phyloP scores from a whole-genome alignment of 2,888 invertebrate genomes.

The Tetropium fuscum region DNA sequence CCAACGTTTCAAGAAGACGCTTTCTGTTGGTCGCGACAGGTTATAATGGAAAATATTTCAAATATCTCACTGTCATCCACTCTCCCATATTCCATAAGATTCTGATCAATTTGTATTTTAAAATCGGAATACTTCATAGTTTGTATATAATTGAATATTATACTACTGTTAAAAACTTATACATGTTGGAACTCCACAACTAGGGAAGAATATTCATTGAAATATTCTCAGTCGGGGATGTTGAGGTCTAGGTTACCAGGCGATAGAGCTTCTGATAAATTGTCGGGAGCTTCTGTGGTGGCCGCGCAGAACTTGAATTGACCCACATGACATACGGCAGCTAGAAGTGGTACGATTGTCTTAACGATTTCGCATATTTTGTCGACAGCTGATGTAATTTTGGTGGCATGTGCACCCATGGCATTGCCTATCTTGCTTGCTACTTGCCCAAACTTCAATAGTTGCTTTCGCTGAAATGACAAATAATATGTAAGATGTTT shows the following conservation, averaged over 20 bases:
- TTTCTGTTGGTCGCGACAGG: too few species aligned
- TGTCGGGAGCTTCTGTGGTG: slow-evolving; percentile 55
- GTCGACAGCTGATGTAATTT: slow-evolving; percentile 59
- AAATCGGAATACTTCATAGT: too few species aligned
- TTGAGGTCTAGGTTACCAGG: slow-evolving; percentile 50
- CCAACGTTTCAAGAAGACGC: too few species aligned
- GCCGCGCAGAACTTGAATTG: slow-evolving; percentile 63
- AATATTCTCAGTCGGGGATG: slow-evolving; percentile 15
- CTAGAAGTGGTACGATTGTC: slow-evolving; percentile 61
- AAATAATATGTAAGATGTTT: too few species aligned
- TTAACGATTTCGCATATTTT: slow-evolving; percentile 63
- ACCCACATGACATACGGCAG: slow-evolving; percentile 63
- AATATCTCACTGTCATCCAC: too few species aligned
- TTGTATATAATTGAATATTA: too few species aligned
- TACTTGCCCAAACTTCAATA: slow-evolving; percentile 59
- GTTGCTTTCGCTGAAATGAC: slow-evolving; percentile 57
- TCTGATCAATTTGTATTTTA: too few species aligned
- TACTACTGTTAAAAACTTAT: too few species aligned
- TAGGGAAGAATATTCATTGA: not conserved
- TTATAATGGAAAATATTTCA: too few species aligned
- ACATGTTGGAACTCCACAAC: too few species aligned
- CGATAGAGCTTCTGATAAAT: slow-evolving; percentile 51
- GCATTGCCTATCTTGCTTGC: slow-evolving; percentile 59
- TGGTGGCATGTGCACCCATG: slow-evolving; percentile 58
- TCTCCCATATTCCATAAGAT: too few species aligned